phyloP scores from a whole-genome alignment of 2,888 invertebrate species.

The Chloromyia formosa region DNA sequence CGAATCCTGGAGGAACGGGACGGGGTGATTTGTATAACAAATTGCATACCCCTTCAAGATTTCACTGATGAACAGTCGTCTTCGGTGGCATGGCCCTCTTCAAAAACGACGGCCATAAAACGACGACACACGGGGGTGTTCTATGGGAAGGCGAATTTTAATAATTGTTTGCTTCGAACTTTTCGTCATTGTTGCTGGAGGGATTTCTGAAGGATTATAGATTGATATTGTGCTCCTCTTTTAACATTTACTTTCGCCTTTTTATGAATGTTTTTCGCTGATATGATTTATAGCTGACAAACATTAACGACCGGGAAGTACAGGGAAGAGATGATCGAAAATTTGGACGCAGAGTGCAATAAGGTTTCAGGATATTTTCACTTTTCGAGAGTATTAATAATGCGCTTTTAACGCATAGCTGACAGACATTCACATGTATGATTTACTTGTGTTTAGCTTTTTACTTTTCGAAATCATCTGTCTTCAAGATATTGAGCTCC shows the following conservation, averaged over 20 bases:
- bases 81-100: too few species aligned
- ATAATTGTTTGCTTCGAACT: slow-evolving; percentile 3
- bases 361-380: too few species aligned
- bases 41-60: background rate
- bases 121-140: background rate
- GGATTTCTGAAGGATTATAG: background rate
- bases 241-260: background rate
- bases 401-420: too few species aligned
- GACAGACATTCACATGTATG: too few species aligned
- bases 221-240: background rate
- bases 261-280: background rate
- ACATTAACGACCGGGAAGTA: background rate
- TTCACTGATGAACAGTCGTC: background rate
- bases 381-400: too few species aligned
- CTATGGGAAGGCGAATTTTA: background rate
- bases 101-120: too few species aligned
- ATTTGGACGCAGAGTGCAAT: background rate
- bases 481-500: too few species aligned
- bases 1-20: background rate
- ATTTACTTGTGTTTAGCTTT: too few species aligned
- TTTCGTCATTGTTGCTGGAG: background rate
- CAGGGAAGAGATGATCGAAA: background rate
- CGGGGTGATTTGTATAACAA: background rate
- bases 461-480: too few species aligned
- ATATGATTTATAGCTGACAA: slow-evolving; percentile 7